Evolutionary conservation across 2,888 invertebrate species (phyloP), one percentile per base, ranked within the genome.

Genomic region (Parascotia fuliginaria): DNA sequence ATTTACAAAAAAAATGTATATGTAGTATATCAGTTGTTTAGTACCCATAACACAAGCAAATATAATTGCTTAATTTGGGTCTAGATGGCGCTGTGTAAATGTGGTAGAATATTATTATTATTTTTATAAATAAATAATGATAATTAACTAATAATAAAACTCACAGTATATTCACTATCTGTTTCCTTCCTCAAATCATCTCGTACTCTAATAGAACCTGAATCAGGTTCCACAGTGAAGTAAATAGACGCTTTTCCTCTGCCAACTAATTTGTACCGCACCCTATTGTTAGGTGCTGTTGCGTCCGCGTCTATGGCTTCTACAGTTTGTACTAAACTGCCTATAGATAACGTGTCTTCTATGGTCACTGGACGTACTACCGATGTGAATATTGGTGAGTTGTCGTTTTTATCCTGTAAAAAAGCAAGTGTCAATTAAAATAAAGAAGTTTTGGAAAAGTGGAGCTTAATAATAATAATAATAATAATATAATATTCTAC

Each of bases 171-270:
- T 88, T 98, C 97, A 31, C 96, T 96, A 73, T 97, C 96, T 7
- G 95, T 94, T 82, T 97, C 97, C 81, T 97, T 97, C 47, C 96
- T 93, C 42, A 98, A 81, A 77, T 97, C 97, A 75, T 97, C 97
- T 19, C 96, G 94, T 0, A 98, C 95, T 43, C 95, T 93, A 12
- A 98, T 88, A 0, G 95, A 94, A 0, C 98, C 98, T 0, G 95
- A 95, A 53, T 97, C 97, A 0, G 96, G 94, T 80, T 98, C 97
- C 5, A 98, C 96, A 65, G 96, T 95, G 92, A 98, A 98, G 82
- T 97, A 98, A 70, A 96, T 96, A 0, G 94, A 92, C 0, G 97
- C 95, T 76, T 97, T 96, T 14, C 96, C 96, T 13, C 96, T 91
- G 0, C 97, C 97, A 4, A 95, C 96, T 42, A 98, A 92, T 78